Evolutionary conservation across 2,797 vertebrate genomes (phyloP).

Genomic region (Pangasius krempfi): DNA sequence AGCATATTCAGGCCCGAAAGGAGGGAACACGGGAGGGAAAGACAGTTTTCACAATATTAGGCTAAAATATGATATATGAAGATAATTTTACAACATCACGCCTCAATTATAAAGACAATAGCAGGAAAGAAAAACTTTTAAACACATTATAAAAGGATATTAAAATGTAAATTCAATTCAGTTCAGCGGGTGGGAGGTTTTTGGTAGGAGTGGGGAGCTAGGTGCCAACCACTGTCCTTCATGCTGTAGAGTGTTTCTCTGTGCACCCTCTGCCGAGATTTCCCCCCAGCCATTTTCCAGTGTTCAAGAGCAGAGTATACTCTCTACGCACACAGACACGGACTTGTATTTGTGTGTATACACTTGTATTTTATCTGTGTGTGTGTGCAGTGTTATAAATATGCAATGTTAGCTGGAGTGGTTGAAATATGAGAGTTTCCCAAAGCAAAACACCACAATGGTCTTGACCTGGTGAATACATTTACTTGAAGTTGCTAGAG

Average conservation of each 20-base stretch:
- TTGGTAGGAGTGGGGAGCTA: not conserved
- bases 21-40: not conserved
- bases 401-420: not conserved
- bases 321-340: not conserved
- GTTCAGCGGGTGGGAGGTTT: not conserved
- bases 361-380: not conserved
- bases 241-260: not conserved
- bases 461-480: not conserved
- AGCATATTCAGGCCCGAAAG: not conserved
- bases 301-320: not conserved
- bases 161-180: not conserved
- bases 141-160: not conserved
- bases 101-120: not conserved
- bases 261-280: not conserved
- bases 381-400: not conserved
- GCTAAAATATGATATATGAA: not conserved
- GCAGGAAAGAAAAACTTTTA: not conserved
- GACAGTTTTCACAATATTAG: not conserved
- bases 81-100: not conserved
- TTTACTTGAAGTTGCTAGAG: not conserved
- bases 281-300: not conserved
- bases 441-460: not conserved
- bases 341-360: not conserved
- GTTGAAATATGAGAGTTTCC: not conserved
- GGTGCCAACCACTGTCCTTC: not conserved